A percentile compares a stretch with the other conserved stretches of the same genome.
phyloP scores from a whole-genome alignment of 2,113 vertebrate genomes.

The Chloebia gouldiae region DNA sequence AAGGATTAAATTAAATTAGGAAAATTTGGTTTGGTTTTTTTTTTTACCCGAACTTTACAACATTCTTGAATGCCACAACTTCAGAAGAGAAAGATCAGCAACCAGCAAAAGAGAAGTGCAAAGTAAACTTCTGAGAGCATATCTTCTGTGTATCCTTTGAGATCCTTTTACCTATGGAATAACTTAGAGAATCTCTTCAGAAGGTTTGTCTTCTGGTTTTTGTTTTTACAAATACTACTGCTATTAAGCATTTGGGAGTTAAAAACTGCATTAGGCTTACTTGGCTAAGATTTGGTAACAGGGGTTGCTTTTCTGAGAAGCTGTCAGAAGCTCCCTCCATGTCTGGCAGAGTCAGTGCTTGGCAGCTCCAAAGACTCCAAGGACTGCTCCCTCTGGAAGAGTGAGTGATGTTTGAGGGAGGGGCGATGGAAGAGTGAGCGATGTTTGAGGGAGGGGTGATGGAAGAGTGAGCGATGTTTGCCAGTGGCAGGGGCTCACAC shows the following conservation, averaged over 20 bases:
- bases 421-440: neutral
- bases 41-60: neutral
- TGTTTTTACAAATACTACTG: neutral
- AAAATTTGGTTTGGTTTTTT: neutral
- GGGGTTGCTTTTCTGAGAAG: neutral
- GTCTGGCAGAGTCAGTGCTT: neutral
- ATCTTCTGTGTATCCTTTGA: neutral
- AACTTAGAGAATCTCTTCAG: neutral
- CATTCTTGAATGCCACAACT: neutral
- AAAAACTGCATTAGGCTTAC: neutral
- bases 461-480: rapidly evolving
- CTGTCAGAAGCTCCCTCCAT: neutral
- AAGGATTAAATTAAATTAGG: neutral
- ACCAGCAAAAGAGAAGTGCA: neutral
- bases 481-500: rapidly evolving
- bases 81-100: neutral
- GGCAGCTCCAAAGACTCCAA: neutral
- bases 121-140: neutral
- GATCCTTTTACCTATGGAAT: neutral
- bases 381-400: neutral
- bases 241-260: neutral
- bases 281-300: neutral
- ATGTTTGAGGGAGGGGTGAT: neutral
- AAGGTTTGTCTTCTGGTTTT: neutral
- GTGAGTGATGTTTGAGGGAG: rapidly evolving